These are phyloP conservation scores for Arnoldichthys spilopterus DNA, from an alignment of 2,797 vertebrate species.

Conservation along the genomic window DNA sequence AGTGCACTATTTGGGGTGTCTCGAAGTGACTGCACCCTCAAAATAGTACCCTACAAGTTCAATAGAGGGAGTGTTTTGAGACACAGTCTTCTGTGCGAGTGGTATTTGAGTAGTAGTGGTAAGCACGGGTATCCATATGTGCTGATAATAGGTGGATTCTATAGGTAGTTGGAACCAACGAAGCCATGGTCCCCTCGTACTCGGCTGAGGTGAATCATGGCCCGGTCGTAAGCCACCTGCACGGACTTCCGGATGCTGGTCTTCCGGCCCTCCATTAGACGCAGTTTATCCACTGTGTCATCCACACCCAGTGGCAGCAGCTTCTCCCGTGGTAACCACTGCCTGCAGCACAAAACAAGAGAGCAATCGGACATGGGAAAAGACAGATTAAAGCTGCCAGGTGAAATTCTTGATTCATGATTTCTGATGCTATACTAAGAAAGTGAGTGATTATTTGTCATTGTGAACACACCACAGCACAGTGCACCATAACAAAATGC, in stretches of 20 bases:
- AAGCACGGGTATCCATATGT: constrained; percentile 13
- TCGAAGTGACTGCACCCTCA: not conserved
- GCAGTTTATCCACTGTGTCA: constrained; percentile 95
- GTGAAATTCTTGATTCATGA: not conserved
- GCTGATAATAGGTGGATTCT: constrained; percentile 48
- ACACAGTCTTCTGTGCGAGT: constrained; percentile 21
- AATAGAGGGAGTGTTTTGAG: constrained; percentile 8
- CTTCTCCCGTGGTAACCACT: constrained; percentile 96
- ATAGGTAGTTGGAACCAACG: constrained; percentile 86
- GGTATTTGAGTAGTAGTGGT: constrained; percentile 21
- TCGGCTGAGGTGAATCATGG: constrained; percentile 93
- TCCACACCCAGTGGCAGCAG: constrained; percentile 90
- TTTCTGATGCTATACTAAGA: not conserved
- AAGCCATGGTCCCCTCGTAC: constrained; percentile 91
- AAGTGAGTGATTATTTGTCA: not conserved
- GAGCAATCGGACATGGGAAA: not conserved
- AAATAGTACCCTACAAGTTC: not conserved
- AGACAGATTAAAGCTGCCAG: too few species aligned
- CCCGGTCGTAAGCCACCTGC: constrained; percentile 96
- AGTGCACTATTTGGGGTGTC: not conserved
- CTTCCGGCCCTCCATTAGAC: constrained; percentile 95
- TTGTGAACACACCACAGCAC: too few species aligned
- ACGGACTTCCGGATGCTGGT: constrained; percentile 97
- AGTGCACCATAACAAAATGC: too few species aligned
- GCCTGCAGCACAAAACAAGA: constrained; percentile 76